phyloP scores from a whole-genome alignment of 2,888 invertebrate species.

The Pristionchus arcanus region DNA sequence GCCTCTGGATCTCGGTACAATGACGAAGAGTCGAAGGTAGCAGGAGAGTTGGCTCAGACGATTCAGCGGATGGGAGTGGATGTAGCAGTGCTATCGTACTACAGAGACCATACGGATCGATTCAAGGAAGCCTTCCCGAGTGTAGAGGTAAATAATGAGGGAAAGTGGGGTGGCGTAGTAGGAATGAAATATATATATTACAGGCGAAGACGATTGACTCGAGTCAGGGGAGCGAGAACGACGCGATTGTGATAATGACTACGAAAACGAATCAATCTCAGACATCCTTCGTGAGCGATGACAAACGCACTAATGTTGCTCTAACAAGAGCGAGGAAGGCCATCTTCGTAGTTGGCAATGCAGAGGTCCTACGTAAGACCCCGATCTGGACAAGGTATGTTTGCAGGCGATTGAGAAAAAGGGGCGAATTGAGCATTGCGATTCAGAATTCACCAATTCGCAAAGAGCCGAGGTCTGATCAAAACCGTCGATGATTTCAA shows the following conservation, averaged over 20 bases:
- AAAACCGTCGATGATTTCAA: not conserved
- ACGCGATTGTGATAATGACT: not conserved
- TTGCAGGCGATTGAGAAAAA: not conserved
- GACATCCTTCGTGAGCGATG: not conserved
- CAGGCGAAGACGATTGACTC: not conserved
- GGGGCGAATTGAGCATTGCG: not conserved
- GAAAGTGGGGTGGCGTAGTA: not conserved
- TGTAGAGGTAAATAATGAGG: not conserved
- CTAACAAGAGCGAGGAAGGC: not conserved
- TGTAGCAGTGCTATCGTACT: not conserved
- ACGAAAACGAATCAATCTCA: not conserved
- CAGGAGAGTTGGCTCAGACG: not conserved
- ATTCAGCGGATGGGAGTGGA: too few species aligned
- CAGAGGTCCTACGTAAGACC: not conserved
- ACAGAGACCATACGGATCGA: not conserved
- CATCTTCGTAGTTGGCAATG: not conserved
- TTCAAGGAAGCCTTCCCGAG: not conserved
- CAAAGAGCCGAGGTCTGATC: not conserved
- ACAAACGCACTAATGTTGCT: not conserved
- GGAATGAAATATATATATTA: not conserved
- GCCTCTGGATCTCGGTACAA: not conserved
- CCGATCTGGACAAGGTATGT: not conserved
- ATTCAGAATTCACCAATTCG: not conserved
- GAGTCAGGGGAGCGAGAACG: not conserved
- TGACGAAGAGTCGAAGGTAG: not conserved